These are phyloP conservation scores for Pyrrhosoma nymphula DNA, from an alignment of 2,888 invertebrate genomes.

Conservation along the genomic window DNA sequence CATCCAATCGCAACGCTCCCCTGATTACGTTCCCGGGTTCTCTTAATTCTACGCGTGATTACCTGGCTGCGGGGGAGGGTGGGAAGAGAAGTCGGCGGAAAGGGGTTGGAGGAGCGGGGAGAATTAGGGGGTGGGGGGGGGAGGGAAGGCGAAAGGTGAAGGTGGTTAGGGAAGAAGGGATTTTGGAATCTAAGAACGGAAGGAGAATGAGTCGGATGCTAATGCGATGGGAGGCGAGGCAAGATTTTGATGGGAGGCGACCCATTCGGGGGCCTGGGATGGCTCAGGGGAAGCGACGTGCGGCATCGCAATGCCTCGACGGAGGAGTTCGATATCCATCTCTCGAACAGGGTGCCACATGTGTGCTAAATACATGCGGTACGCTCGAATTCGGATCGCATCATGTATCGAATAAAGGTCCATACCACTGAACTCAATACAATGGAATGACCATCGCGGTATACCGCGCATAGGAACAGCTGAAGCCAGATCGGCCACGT, in stretches of 20 bases:
- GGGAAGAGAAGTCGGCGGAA: not conserved
- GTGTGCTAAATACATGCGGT: no score
- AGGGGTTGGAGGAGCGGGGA: not conserved
- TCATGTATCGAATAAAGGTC: no score
- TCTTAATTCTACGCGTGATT: constrained; percentile 63
- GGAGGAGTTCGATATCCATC: no score
- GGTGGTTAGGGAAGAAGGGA: constrained; percentile 18
- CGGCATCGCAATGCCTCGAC: no score
- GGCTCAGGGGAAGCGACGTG: not conserved
- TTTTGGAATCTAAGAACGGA: not conserved
- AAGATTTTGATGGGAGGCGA: not conserved
- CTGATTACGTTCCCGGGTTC: constrained; percentile 51
- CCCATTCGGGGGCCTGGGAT: not conserved
- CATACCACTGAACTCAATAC: no score
- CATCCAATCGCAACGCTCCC: constrained; percentile 56
- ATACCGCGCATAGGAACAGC: no score
- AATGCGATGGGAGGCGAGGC: not conserved
- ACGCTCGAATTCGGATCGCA: no score
- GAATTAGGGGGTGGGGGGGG: not conserved
- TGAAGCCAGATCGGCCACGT: no score
- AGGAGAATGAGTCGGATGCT: not conserved
- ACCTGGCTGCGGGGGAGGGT: constrained; percentile 9
- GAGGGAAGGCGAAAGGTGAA: no score
- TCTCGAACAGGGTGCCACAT: no score
- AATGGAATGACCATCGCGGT: no score